Conservation (phyloP, 2,797 vertebrate genomes). For the Pygocentrus nattereri region DNA sequence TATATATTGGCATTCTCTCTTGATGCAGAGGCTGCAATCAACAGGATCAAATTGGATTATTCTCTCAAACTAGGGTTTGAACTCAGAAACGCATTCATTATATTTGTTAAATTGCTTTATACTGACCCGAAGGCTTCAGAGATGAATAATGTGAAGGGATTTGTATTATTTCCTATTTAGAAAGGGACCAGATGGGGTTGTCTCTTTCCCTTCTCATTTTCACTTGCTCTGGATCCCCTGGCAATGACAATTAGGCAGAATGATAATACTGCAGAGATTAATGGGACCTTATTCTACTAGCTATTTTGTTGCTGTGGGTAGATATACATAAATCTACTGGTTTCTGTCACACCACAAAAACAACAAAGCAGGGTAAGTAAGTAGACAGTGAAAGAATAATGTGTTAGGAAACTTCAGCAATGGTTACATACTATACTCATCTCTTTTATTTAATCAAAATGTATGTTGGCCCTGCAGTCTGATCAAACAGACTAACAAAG, state of each 20-base stretch:
- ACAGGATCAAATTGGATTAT: background rate
- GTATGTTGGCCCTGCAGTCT: too few relatives aligned
- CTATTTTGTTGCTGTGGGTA: too few relatives aligned
- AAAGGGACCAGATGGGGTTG: background rate
- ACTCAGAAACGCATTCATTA: background rate
- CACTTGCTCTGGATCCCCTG: background rate
- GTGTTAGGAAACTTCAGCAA: too few relatives aligned
- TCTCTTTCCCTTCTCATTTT: background rate
- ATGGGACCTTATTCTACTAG: background rate
- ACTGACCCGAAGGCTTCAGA: background rate
- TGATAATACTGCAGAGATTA: background rate
- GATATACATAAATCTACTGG: too few relatives aligned
- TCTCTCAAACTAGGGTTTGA: background rate
- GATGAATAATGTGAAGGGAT: background rate
- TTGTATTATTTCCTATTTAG: background rate
- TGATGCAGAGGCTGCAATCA: background rate
- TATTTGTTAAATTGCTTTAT: constrained; percentile 9
- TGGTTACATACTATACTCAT: too few relatives aligned
- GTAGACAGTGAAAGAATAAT: too few relatives aligned
- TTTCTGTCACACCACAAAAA: too few relatives aligned
- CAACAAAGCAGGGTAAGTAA: too few relatives aligned
- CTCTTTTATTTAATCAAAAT: too few relatives aligned
- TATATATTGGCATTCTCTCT: background rate
- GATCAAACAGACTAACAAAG: too few relatives aligned
- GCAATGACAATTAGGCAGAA: background rate